These are phyloP conservation scores for Dendropsophus ebraccatus DNA, from an alignment of 2,113 vertebrate species.

Conservation along the genomic window DNA sequence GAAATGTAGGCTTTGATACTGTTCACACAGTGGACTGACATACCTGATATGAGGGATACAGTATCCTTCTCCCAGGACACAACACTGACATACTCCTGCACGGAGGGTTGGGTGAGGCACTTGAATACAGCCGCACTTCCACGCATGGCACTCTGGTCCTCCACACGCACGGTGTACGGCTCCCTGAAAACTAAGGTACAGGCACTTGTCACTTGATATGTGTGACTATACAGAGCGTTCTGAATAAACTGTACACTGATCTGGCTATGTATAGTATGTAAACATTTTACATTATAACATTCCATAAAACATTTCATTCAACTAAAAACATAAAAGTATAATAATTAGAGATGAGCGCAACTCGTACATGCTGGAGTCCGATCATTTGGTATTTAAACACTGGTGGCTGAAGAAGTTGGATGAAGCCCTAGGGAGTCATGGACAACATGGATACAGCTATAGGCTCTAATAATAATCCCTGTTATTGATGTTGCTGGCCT, in stretches of 20 bases:
- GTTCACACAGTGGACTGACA: constrained; percentile 58
- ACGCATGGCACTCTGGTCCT: constrained; percentile 98
- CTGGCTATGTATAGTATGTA: too few relatives aligned
- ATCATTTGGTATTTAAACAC: too few relatives aligned
- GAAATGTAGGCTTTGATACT: too few relatives aligned
- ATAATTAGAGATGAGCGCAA: too few relatives aligned
- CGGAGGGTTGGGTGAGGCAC: constrained; percentile 98
- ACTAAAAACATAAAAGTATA: neutral
- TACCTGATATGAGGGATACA: constrained; percentile 96
- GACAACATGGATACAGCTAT: too few relatives aligned
- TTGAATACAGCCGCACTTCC: constrained; percentile 98
- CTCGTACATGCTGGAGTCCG: too few relatives aligned
- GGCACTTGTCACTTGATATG: neutral
- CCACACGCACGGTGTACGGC: constrained; percentile 98
- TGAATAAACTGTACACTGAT: neutral
- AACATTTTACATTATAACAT: neutral
- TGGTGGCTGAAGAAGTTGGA: too few relatives aligned
- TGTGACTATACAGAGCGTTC: neutral
- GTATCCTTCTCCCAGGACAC: constrained; percentile 99
- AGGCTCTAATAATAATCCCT: too few relatives aligned
- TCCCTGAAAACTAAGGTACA: constrained; percentile 85
- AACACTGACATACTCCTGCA: constrained; percentile 98
- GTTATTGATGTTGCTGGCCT: too few relatives aligned
- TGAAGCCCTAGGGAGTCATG: too few relatives aligned
- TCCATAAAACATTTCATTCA: too few relatives aligned